Evolutionary conservation across 2,888 invertebrate species (phyloP).

Genomic region (Steinernema hermaphroditum): DNA sequence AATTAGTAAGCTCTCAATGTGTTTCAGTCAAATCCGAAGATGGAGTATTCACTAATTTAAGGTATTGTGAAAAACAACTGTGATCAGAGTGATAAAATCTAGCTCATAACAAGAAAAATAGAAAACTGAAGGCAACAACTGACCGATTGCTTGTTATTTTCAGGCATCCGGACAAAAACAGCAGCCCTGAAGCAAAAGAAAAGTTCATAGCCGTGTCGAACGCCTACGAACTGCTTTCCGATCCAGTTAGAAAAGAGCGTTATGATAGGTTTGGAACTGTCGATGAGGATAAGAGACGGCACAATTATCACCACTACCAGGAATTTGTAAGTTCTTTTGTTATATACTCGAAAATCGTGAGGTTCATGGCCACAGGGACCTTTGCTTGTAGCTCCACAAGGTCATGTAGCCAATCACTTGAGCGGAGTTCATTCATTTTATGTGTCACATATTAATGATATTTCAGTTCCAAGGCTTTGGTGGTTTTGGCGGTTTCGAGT

Average conservation of each 20-base stretch:
- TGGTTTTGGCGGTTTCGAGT: slow-evolving; percentile 44
- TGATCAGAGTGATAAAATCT: too few relatives aligned
- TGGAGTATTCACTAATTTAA: too few relatives aligned
- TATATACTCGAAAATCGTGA: slow-evolving; percentile 4
- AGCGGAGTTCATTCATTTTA: too few relatives aligned
- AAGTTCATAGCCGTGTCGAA: slow-evolving; percentile 59
- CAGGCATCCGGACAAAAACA: slow-evolving; percentile 65
- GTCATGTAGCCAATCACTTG: too few relatives aligned
- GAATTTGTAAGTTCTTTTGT: slow-evolving; percentile 8
- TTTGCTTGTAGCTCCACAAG: too few relatives aligned
- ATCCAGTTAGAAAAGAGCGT: slow-evolving; percentile 46
- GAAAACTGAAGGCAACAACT: too few relatives aligned
- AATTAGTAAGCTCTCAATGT: too few relatives aligned
- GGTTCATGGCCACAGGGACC: too few relatives aligned
- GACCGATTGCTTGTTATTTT: slow-evolving; percentile 31
- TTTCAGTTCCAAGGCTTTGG: slow-evolving; percentile 48
- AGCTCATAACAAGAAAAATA: too few relatives aligned
- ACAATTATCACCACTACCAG: slow-evolving; percentile 35
- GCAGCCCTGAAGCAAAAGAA: slow-evolving; percentile 53
- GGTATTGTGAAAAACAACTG: too few relatives aligned
- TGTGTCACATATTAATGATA: too few relatives aligned
- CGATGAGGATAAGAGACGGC: slow-evolving; percentile 48
- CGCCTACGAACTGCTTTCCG: slow-evolving; percentile 58
- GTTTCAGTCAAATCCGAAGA: too few relatives aligned
- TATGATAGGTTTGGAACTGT: slow-evolving; percentile 62